Evolutionary conservation across 1,140 invertebrate species (phyloP), one percentile per base, ranked within the genome.

Genomic region (Aphelenchoides besseyi): DNA sequence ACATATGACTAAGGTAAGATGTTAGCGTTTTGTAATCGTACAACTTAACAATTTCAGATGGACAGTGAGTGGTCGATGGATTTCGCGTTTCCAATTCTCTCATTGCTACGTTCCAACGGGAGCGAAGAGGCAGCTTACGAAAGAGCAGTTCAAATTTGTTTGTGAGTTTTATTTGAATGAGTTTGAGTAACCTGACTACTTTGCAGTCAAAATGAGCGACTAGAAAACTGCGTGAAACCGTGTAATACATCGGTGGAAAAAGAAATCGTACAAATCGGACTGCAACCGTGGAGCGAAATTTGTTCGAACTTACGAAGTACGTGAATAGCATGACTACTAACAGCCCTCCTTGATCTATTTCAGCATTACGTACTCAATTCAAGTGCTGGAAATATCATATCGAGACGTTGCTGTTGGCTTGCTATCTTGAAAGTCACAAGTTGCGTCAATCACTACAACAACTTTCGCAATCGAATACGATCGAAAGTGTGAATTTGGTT

Each of bases 1-100:
- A n/a, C 69, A 70, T 26, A 70, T 70, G 69, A 68, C 68, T 18
- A 70, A 70, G 33, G 69, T 67, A 54, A 41, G 59, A 70, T 67
- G 16, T 69, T 9, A 62, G n/a, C 12, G 28, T 16, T 69, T 68
- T n/a, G n/a, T n/a, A n/a, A n/a, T n/a, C n/a, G n/a, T n/a, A n/a
- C n/a, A n/a, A 16, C 36, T n/a, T 28, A 33, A 23, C 3, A 52
- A 12, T 32, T 72, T 57, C 30, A 72, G 70, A 72, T 72, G 70
- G 70, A 72, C 35, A 74, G 30, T 41, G 70, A 72, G 52, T 72
- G 70, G 70, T 74, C 71, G 28, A 72, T 72, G 70, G 68, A 72
- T 28, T 72, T 72, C 53, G 70, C 70, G 5, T 72, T 72, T 72
- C 70, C 70, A 30, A 26, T 72, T 1, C 18, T 72, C 0, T 70